Percentiles rank a stretch among this genome's conserved stretches.
Evolutionary conservation across 2,888 invertebrate species (phyloP).

Genomic region (Diaperis boleti): DNA sequence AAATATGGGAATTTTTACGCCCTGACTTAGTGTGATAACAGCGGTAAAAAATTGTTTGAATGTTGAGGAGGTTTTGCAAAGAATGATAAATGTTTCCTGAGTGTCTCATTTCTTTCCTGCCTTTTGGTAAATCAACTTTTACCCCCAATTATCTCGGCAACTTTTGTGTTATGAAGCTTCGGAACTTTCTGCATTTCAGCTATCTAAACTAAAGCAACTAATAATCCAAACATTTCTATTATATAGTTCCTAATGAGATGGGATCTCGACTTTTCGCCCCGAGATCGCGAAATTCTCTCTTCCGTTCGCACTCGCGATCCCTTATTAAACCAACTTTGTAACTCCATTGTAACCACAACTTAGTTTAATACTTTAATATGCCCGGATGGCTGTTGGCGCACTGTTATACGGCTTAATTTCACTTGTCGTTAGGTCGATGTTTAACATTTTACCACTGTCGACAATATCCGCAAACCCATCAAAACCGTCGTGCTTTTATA

Average conservation of each 20-base stretch:
- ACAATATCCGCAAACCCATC: background rate
- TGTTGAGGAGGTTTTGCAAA: too few species aligned
- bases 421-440: conserved; percentile 33
- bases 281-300: conserved; percentile 1
- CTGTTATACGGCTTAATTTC: conserved; percentile 32
- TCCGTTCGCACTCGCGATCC: conserved; percentile 9
- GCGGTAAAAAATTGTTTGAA: too few species aligned
- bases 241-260: conserved; percentile 11
- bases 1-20: too few species aligned
- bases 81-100: too few species aligned
- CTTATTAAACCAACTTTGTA: conserved; percentile 41
- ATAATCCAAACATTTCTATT: conserved; percentile 16
- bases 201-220: background rate
- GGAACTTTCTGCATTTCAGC: background rate
- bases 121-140: too few species aligned
- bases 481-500: background rate
- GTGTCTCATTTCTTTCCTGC: background rate
- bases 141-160: background rate
- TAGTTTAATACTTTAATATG: conserved; percentile 44
- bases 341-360: conserved; percentile 43
- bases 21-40: too few species aligned
- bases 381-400: conserved; percentile 29
- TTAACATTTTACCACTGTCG: conserved; percentile 17
- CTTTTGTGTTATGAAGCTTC: background rate
- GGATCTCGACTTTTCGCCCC: conserved; percentile 18